Evolutionary conservation across 2,888 invertebrate species (phyloP), one percentile per base, ranked within the genome.

Genomic region (Tenthredo mesomela): DNA sequence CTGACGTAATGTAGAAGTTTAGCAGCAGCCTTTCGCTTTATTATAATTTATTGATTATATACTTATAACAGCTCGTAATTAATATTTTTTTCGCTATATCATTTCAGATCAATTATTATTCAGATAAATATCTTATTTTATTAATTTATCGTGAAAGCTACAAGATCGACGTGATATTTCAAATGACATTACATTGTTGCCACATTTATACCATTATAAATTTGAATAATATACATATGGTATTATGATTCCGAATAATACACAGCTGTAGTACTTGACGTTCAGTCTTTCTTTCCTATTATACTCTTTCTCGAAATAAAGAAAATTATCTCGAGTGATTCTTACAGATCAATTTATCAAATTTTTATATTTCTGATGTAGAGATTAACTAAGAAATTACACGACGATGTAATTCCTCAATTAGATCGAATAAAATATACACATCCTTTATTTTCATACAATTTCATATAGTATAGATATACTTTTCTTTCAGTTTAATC

Each of bases 101-200:
- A 67, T 70, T 50, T n/a, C 43, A 5, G 7, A 82, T 82, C 12
- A 82, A 29, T 82, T 9, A 47, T 33, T 47, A 61, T 37, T 61
- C 50, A 18, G 25, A 47, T 25, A 67, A 82, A 82, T 33, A 50
- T 82, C 25, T 21, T 25, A 12, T 65, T 67, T n/a, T 7, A 29
- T 15, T 67, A 0, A 0, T 33, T 33, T 25, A 70, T 82, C 70
- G 82, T 82, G 70, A 82, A 82, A 67, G 82, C 33, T 70, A 47
- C 67, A 47, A 82, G 37, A n/a, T 47, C 67, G 50, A 25, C 25
- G 61, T 82, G 82, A 67, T 82, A 82, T 82, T 67, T 82, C 29
- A 50, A 82, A 67, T 50, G 50, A 65, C 25, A 70, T 73, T 43
- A 40, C 82, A 67, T 29, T n/a, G 82, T 82, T 82, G 82, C 82